Evolutionary conservation across 2,797 vertebrate species (phyloP).

Genomic region (Danionella dracula): DNA sequence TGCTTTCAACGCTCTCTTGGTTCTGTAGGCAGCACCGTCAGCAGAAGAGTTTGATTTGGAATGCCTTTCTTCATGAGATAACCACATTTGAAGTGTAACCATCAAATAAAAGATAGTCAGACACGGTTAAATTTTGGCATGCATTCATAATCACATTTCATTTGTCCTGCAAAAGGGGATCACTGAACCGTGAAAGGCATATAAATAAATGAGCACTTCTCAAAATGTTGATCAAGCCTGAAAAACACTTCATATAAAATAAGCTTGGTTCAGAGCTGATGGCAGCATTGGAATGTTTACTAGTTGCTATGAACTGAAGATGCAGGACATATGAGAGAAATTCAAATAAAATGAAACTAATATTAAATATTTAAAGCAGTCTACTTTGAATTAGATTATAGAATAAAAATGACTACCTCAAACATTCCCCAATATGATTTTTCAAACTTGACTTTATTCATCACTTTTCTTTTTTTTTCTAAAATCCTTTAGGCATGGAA

Average conservation of each 20-base stretch:
- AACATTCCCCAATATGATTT: background rate
- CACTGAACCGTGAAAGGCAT: constrained; percentile 42
- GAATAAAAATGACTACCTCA: too few relatives aligned
- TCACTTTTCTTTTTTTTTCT: background rate
- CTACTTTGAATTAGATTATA: too few relatives aligned
- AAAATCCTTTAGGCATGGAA: background rate
- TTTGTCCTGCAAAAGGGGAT: constrained; percentile 39
- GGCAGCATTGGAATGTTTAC: background rate
- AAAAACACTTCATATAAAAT: constrained; percentile 43
- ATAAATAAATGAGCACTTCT: constrained; percentile 53
- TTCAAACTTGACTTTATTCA: background rate
- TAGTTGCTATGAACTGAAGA: background rate
- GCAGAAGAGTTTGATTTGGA: background rate
- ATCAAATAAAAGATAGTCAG: background rate
- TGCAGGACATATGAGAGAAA: constrained; percentile 1
- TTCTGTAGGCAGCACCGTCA: background rate
- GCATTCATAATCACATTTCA: constrained; percentile 49
- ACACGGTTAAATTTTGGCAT: constrained; percentile 29
- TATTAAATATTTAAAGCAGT: too few relatives aligned
- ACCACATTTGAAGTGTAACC: background rate
- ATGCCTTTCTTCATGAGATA: background rate
- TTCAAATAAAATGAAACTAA: too few relatives aligned
- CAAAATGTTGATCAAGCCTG: constrained; percentile 54
- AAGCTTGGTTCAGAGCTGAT: constrained; percentile 24
- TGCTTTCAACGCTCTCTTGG: constrained; percentile 16